phyloP scores from a whole-genome alignment of 2,888 invertebrate genomes.

The Phragmatobia fuliginosa region DNA sequence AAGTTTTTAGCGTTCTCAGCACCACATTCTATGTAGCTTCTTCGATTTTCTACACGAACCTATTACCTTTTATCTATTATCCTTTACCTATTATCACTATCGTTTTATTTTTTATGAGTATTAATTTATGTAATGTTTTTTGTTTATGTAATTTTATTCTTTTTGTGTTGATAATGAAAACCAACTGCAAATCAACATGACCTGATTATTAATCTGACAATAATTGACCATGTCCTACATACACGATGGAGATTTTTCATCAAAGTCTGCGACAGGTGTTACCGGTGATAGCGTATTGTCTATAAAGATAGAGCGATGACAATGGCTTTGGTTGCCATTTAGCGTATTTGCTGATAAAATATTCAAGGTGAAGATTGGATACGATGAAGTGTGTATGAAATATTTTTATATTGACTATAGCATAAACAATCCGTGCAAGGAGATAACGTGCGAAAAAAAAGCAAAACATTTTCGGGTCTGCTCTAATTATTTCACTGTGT shows the following conservation, averaged over 20 bases:
- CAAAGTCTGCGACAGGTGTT: conserved; percentile 43
- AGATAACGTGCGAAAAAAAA: background rate
- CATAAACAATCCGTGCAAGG: background rate
- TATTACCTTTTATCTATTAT: too few species aligned
- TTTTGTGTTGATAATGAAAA: conserved; percentile 23
- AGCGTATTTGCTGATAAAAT: conserved; percentile 50
- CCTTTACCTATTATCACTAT: too few species aligned
- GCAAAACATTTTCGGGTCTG: too few species aligned
- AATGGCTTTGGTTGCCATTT: conserved; percentile 56
- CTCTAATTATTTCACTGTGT: too few species aligned
- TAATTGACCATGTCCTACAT: conserved; percentile 73
- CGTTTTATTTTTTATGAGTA: background rate
- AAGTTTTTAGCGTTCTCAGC: background rate
- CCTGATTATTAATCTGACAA: conserved; percentile 50
- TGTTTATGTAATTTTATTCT: too few species aligned
- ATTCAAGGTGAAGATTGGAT: conserved; percentile 45
- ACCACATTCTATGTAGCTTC: background rate
- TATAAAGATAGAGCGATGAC: conserved; percentile 53
- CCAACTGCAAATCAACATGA: conserved; percentile 34
- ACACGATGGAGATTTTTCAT: conserved; percentile 53
- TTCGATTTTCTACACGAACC: too few species aligned
- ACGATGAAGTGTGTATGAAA: conserved; percentile 32
- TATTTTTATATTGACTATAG: conserved; percentile 1
- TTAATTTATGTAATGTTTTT: background rate
- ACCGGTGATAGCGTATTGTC: conserved; percentile 55